Base-by-base conservation (phyloP, 2,797 vertebrate genomes). In the Stomatorhinus walkeri region DNA sequence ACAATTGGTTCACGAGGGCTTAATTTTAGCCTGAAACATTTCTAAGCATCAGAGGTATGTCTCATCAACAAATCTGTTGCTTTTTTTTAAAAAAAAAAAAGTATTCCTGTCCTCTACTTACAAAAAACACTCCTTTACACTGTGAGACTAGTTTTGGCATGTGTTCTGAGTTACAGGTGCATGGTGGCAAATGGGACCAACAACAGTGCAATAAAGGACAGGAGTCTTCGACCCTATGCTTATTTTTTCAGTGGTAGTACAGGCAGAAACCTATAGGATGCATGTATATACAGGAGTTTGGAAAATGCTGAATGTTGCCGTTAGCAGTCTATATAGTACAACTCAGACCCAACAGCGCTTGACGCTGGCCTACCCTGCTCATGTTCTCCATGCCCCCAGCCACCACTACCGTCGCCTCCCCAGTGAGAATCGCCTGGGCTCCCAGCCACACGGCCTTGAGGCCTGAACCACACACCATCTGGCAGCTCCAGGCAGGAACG, bases 371-470 rank as follows among this genome's bases (percentile, higher is more conserved):
- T 92, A 99, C 98, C 97, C 95, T 96, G 95, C 98, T 99, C 98
- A 99, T 99, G 52, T 93, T 99, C 91, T 99, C 98, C 98, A 99
- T 99, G 91, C 98, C 98, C 32, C 98, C 98, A 28, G 98, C 98
- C 0, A 99, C 96, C 90, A 99, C 98, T 16, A 99, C 92, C 84
- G 92, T 93, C 81, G 98, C 95, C 86, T 98, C 98, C 54, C 96
- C 97, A 0, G 79, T 88, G 91, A 93, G 92, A 90, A 99, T 96
- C 88, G 98, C 96, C 94, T 99, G 98, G 89, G 96, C 97, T 56
- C 95, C 98, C 16, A 99, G 94, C 90, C 97, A 98, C 32, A 99
- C 96, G 0, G 98, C 96, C 91, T 99, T 99, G 61, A 99, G 93
- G 81, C 98, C 98, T 0, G 98, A 99, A 2, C 98, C 98, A 0